Evolutionary conservation across 1,140 invertebrate genomes (phyloP).

Genomic region (Leptestheria dahalacensis): DNA sequence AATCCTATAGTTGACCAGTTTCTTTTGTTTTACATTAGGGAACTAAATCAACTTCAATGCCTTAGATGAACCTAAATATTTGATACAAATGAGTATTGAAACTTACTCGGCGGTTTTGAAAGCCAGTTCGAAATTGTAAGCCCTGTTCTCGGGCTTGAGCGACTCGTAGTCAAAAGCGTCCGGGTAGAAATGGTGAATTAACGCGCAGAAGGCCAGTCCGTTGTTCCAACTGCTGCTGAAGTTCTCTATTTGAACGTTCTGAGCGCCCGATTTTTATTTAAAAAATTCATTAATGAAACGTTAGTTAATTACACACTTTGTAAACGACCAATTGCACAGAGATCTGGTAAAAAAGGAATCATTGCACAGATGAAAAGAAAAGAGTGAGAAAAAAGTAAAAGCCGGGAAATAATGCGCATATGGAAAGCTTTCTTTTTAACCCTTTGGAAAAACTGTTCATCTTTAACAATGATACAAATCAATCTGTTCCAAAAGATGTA

Average conservation of each 20-base stretch:
- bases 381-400: slow-evolving; percentile 1
- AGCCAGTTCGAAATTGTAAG: slow-evolving; percentile 89
- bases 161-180: slow-evolving; percentile 84
- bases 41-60: no score
- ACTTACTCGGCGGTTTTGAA: slow-evolving; percentile 92
- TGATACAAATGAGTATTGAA: slow-evolving; percentile 10
- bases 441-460: no score
- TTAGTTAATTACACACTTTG: neutral
- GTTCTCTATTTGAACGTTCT: slow-evolving; percentile 91
- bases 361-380: slow-evolving; percentile 3
- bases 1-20: neutral
- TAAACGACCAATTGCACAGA: neutral
- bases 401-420: neutral
- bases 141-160: slow-evolving; percentile 70
- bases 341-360: neutral
- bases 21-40: neutral
- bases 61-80: neutral
- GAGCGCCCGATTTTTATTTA: slow-evolving; percentile 22
- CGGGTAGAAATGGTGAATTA: slow-evolving; percentile 89
- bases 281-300: slow-evolving; percentile 13
- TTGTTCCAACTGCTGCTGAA: slow-evolving; percentile 93
- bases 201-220: slow-evolving; percentile 89
- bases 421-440: no score
- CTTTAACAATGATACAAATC: no score
- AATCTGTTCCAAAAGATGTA: no score